A percentile compares a stretch with the other conserved stretches of the same genome.
These are phyloP conservation scores for Rattus rattus DNA, from an alignment of 2,113 vertebrate species.

Conservation along the genomic window DNA sequence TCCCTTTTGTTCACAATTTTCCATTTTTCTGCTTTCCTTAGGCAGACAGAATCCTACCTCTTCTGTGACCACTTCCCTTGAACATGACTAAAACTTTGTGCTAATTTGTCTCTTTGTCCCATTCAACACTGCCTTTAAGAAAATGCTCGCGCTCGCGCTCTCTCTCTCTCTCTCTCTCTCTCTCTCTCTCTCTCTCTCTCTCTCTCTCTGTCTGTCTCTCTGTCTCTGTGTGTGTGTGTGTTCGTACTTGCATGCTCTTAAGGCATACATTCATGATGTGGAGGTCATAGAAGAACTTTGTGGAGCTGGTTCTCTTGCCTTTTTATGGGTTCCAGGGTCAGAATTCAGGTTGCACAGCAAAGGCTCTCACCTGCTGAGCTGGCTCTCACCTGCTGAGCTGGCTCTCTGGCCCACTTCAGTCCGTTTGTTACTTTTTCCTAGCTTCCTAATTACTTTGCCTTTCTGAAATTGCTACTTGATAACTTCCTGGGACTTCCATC, in stretches of 20 bases:
- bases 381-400: background rate
- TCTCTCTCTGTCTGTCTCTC: background rate
- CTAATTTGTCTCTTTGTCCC: background rate
- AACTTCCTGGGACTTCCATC: slow-evolving; percentile 28
- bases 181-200: no score
- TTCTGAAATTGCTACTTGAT: slow-evolving; percentile 29
- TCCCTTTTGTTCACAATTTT: background rate
- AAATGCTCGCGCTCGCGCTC: no score
- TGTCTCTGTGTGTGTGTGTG: background rate
- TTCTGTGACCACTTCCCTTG: background rate
- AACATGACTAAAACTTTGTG: background rate
- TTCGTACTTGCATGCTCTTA: background rate
- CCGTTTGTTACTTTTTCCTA: background rate
- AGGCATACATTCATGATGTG: background rate
- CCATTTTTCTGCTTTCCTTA: background rate
- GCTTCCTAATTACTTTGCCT: slow-evolving; percentile 35
- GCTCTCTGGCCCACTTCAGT: background rate
- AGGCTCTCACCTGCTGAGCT: background rate
- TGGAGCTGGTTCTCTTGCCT: background rate
- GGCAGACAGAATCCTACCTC: background rate
- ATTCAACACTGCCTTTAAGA: background rate
- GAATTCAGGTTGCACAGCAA: background rate
- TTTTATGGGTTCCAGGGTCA: background rate
- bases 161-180: no score
- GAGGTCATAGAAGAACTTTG: background rate